Conservation (phyloP, 2,888 invertebrate species). For the Heliconius ismenius region DNA sequence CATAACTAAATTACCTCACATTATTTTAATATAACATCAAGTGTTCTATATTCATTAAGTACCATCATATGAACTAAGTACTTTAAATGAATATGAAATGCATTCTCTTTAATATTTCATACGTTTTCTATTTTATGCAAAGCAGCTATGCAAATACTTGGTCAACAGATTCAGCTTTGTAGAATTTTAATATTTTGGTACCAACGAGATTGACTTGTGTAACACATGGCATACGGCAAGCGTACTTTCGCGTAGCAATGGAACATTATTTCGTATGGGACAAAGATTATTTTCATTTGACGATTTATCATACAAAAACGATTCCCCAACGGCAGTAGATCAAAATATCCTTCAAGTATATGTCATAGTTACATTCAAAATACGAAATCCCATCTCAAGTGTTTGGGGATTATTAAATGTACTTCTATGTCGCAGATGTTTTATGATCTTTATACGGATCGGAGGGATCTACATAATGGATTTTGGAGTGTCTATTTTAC, state of each 20-base stretch:
- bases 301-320: constrained; percentile 35
- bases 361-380: constrained; percentile 44
- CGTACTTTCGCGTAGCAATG: constrained; percentile 33
- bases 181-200: constrained; percentile 42
- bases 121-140: constrained; percentile 10
- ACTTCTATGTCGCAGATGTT: constrained; percentile 49
- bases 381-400: constrained; percentile 49
- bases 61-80: not conserved
- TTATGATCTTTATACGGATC: constrained; percentile 34
- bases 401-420: constrained; percentile 48
- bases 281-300: constrained; percentile 39
- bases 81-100: not conserved
- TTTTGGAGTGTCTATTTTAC: constrained; percentile 43
- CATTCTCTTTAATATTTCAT: constrained; percentile 14
- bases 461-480: constrained; percentile 42
- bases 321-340: constrained; percentile 46
- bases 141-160: constrained; percentile 27
- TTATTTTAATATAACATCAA: not conserved
- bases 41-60: not conserved
- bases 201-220: constrained; percentile 41
- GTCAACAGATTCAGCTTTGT: constrained; percentile 34
- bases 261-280: constrained; percentile 21
- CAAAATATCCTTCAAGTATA: constrained; percentile 46
- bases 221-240: constrained; percentile 46
- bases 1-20: not conserved